phyloP scores from a whole-genome alignment of 2,797 vertebrate species.

The Spheniscus humboldti region DNA sequence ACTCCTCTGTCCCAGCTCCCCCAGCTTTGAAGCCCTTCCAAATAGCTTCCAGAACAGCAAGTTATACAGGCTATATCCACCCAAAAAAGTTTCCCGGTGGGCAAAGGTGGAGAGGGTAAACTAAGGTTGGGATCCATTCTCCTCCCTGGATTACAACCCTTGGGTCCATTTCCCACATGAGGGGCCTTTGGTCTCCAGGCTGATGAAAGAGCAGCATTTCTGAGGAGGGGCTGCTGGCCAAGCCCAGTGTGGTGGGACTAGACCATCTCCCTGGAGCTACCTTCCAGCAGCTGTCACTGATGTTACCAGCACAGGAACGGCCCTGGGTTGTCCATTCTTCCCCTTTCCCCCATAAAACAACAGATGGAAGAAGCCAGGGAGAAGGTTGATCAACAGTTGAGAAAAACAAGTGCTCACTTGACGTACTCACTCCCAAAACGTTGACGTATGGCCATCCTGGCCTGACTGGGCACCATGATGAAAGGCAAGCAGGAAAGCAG shows the following conservation, averaged over 20 bases:
- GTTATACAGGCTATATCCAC: not conserved
- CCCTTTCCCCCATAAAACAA: not conserved
- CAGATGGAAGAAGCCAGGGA: not conserved
- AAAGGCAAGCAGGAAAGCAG: not conserved
- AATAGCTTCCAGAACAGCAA: not conserved
- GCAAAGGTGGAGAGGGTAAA: not conserved
- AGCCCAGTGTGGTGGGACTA: not conserved
- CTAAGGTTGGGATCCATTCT: not conserved
- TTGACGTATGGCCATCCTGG: not conserved
- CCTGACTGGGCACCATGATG: not conserved
- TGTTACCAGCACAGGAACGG: not conserved
- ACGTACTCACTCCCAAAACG: fast-evolving
- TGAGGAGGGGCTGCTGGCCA: not conserved
- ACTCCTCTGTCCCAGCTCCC: not conserved
- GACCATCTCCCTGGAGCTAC: not conserved
- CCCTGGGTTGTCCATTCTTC: not conserved
- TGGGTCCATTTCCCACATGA: not conserved
- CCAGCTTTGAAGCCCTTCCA: not conserved
- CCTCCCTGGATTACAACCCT: not conserved
- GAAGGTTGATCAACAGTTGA: not conserved
- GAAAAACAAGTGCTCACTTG: not conserved
- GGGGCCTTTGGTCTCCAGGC: not conserved
- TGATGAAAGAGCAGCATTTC: not conserved
- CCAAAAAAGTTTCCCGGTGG: not conserved
- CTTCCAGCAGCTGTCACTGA: not conserved